phyloP scores from a whole-genome alignment of 2,888 invertebrate species.

The Nezara viridula region DNA sequence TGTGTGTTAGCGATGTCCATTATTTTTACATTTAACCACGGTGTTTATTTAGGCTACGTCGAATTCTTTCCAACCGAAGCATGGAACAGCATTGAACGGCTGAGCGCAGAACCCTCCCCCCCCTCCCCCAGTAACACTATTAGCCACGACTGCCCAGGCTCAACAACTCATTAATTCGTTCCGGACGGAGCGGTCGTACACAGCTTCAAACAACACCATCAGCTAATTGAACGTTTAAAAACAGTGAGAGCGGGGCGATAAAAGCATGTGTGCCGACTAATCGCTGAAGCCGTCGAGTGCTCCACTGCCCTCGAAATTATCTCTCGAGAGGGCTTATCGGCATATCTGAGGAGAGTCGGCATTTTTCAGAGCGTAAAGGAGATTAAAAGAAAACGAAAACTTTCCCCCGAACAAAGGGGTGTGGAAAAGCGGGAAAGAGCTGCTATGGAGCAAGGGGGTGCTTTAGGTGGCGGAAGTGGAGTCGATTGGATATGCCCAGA shows the following conservation, averaged over 20 bases:
- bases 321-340: background rate
- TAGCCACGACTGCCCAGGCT: background rate
- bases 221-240: background rate
- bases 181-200: background rate
- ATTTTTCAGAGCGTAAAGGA: background rate
- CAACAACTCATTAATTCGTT: constrained; percentile 13
- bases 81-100: background rate
- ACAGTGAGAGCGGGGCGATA: constrained; percentile 1
- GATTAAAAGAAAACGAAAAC: background rate
- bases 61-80: background rate
- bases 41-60: background rate
- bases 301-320: constrained; percentile 1
- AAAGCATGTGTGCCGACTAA: background rate
- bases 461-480: background rate
- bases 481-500: background rate
- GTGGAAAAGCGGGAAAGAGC: background rate
- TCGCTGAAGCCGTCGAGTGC: background rate
- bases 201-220: background rate
- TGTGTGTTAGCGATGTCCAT: too few relatives aligned
- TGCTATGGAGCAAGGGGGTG: background rate
- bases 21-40: background rate
- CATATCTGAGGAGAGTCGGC: background rate
- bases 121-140: background rate
- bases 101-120: background rate
- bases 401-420: background rate